Evolutionary conservation across 2,113 vertebrate genomes (phyloP).

Genomic region (Nyctereutes procyonoides): DNA sequence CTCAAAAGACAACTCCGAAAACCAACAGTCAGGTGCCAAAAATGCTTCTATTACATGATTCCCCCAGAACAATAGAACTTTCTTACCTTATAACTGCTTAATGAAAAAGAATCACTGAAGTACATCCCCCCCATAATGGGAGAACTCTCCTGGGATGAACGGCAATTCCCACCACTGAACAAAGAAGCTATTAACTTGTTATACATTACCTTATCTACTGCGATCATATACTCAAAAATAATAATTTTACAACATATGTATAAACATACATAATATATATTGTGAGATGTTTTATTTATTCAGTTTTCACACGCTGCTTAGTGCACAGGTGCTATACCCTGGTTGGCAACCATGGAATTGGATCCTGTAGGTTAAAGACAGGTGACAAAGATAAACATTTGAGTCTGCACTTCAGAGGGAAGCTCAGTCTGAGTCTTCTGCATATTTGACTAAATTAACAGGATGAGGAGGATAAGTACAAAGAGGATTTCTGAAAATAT

Average conservation of each 20-base stretch:
- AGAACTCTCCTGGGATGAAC: not conserved
- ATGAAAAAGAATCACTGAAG: slow-evolving; percentile 13
- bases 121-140: not conserved
- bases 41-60: not conserved
- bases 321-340: not conserved
- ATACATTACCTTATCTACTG: not conserved
- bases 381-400: not conserved
- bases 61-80: not conserved
- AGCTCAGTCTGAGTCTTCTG: not conserved
- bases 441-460: slow-evolving; percentile 15
- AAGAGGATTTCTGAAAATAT: not conserved
- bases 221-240: slow-evolving; percentile 15
- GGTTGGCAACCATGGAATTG: not conserved
- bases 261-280: not conserved
- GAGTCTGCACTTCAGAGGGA: not conserved
- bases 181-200: not conserved
- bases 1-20: not conserved
- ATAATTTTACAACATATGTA: not conserved
- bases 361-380: not conserved
- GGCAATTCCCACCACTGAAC: not conserved
- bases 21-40: not conserved
- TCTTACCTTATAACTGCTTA: not conserved
- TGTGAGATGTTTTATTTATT: not conserved
- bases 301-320: not conserved
- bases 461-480: not conserved